Base-by-base conservation (phyloP, 2,113 vertebrate genomes). In the Spilogale gracilis region DNA sequence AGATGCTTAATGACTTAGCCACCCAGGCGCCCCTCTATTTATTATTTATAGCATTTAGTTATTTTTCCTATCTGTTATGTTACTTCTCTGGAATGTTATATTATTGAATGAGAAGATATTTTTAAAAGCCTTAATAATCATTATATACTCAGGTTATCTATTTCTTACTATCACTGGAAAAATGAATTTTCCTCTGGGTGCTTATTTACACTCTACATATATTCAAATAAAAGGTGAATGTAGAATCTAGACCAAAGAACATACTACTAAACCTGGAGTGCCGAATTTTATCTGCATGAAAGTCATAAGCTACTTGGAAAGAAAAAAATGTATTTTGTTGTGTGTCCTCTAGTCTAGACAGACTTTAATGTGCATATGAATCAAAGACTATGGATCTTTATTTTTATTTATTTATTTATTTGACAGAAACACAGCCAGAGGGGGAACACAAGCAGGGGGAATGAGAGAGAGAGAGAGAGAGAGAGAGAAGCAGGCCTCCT, bases 121-220 rank as follows among this genome's bases (percentile, higher is more conserved):
- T 86, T 8, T 89, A 30, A 96, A 92, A 38, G 73, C 23, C 6
- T 89, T 84, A 79, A 27, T 81, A 82, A 89, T 82, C 9, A 20
- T 56, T 86, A 18, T 69, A 5, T 56, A 71, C 17, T 85, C 14
- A 89, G 58, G 16, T 50, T 56, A 6, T 61, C 0, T 73, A 80
- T 89, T 92, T 86, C 4, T 80, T 78, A 17, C 32, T 85, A 52
- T 83, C 78, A 76, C 16, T 85, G 63, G 50, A 80, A 95, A 89
- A 56, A 17, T 54, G 50, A 81, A 50, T 82, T 79, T 93, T 20
- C 20, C 7, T 14, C 20, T 58, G 52, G 13, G 6, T 74, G 9
- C 30, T 94, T 87, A 63, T 25, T 54, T 91, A 1, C 30, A 85
- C 18, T 23, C 11, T 73, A 38, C 13, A 32, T 54, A 54, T 56